phyloP scores from a whole-genome alignment of 2,113 vertebrate genomes.

The Mormyrus lacerda region DNA sequence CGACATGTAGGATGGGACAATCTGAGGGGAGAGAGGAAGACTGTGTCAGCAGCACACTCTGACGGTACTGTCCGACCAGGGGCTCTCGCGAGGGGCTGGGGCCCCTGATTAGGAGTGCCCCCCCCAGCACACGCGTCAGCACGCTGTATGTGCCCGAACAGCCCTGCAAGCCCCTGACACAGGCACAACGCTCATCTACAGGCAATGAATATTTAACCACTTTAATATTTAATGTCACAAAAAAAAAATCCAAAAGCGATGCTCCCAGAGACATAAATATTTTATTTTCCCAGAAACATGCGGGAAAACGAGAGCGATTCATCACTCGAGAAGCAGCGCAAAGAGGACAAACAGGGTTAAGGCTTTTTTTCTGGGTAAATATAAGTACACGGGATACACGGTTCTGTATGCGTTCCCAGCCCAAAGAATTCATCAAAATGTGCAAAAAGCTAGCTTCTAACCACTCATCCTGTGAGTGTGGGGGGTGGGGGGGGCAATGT shows the following conservation, averaged over 20 bases:
- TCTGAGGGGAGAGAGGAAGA: background rate
- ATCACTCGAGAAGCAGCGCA: background rate
- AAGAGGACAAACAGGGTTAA: constrained; percentile 4
- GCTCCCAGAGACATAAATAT: constrained; percentile 20
- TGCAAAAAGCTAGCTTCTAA: background rate
- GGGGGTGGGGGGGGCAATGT: background rate
- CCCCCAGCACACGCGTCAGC: background rate
- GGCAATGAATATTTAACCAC: constrained; percentile 13
- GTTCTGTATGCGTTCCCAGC: background rate
- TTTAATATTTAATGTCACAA: constrained; percentile 18
- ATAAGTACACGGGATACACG: background rate
- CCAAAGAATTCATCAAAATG: background rate
- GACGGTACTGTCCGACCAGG: background rate
- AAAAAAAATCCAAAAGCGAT: constrained; percentile 15
- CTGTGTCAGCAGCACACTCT: background rate
- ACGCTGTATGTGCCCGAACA: background rate
- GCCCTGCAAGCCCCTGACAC: background rate
- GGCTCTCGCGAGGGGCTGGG: background rate
- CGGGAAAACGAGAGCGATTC: background rate
- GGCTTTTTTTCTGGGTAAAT: background rate
- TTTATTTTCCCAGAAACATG: constrained; percentile 15
- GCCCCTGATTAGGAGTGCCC: background rate
- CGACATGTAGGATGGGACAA: background rate
- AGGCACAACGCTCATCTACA: background rate
- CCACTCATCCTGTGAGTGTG: background rate